Conservation (phyloP, 2,888 invertebrate genomes). For the Linnaemya tessellans region DNA sequence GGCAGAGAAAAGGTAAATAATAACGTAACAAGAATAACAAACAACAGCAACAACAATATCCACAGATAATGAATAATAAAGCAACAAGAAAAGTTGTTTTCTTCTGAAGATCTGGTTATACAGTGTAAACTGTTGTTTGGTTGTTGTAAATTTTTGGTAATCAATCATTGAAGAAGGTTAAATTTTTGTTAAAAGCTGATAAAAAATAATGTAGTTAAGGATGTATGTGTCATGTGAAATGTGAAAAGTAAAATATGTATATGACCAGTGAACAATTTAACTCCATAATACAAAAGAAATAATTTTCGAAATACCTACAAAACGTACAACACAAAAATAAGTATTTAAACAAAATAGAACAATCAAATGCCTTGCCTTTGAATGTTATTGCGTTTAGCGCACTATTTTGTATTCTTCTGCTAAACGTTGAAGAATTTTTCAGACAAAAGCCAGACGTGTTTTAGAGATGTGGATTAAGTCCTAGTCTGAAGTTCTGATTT, state of each 20-base stretch:
- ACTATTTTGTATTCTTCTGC: too few species aligned
- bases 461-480: too few species aligned
- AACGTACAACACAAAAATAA: too few species aligned
- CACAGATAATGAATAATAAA: constrained; percentile 7
- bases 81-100: constrained; percentile 46
- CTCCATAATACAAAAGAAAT: too few species aligned
- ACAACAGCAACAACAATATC: not conserved
- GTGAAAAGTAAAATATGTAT: not conserved
- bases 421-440: too few species aligned
- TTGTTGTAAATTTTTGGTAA: constrained; percentile 45
- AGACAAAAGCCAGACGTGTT: too few species aligned
- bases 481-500: too few species aligned
- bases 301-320: too few species aligned
- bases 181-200: constrained; percentile 37
- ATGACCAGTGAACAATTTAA: too few species aligned
- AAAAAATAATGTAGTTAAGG: not conserved
- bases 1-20: constrained; percentile 54
- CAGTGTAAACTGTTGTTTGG: not conserved
- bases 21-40: constrained; percentile 17
- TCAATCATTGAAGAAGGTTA: constrained; percentile 64
- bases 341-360: too few species aligned
- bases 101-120: constrained; percentile 16
- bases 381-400: too few species aligned
- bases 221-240: not conserved
- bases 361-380: too few species aligned